Percentiles rank a stretch among this genome's conserved stretches.
These are phyloP conservation scores for Stictocephala bisonia DNA, from an alignment of 2,888 invertebrate genomes.

Conservation along the genomic window DNA sequence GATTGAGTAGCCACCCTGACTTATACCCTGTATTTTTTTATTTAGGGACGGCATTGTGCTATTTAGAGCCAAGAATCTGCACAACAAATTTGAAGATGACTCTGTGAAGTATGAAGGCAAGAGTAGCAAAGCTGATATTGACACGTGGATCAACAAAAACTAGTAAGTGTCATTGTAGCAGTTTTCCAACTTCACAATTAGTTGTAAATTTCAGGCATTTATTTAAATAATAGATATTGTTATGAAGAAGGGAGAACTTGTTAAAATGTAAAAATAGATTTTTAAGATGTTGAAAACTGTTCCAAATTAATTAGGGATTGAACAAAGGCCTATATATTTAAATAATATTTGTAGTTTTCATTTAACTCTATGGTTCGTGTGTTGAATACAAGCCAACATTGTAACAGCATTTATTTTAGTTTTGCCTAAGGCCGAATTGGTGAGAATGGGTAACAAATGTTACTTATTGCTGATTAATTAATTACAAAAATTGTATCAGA, in stretches of 20 bases:
- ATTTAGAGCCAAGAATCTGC: constrained; percentile 88
- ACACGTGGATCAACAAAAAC: constrained; percentile 83
- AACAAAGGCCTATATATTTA: too few relatives aligned
- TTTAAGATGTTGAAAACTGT: neutral
- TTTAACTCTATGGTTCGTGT: too few relatives aligned
- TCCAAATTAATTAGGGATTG: neutral
- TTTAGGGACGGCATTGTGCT: constrained; percentile 85
- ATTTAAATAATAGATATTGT: neutral
- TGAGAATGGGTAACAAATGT: too few relatives aligned
- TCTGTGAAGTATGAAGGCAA: constrained; percentile 81
- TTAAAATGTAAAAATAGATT: neutral
- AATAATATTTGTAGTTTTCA: too few relatives aligned
- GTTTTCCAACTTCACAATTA: neutral
- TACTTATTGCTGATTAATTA: too few relatives aligned
- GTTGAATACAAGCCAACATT: too few relatives aligned
- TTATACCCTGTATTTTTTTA: too few relatives aligned
- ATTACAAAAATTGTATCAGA: too few relatives aligned
- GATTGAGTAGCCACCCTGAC: too few relatives aligned
- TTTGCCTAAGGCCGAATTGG: too few relatives aligned
- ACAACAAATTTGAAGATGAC: constrained; percentile 93
- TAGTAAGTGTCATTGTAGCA: constrained; percentile 74
- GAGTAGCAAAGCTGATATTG: constrained; percentile 75
- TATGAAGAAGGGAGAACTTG: neutral
- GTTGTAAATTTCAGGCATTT: neutral
- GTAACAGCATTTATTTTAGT: too few relatives aligned